Conservation (phyloP, 2,797 vertebrate species). For the Toxotes lorentzi region DNA sequence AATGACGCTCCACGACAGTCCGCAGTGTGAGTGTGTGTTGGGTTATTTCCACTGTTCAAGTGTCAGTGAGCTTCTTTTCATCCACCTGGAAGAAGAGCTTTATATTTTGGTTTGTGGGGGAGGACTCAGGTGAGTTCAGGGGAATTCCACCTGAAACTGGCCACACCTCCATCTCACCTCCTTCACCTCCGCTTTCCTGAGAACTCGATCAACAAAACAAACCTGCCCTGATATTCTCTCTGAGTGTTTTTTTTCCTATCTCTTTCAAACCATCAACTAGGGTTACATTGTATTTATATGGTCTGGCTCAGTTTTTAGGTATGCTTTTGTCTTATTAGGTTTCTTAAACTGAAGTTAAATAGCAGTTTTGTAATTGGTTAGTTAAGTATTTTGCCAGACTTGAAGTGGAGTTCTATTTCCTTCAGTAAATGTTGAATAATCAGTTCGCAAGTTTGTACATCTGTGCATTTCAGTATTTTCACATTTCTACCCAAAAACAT, state of each 20-base stretch:
- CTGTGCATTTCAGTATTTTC: too few relatives aligned
- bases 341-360: neutral
- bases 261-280: neutral
- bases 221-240: conserved; percentile 52
- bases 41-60: conserved; percentile 6
- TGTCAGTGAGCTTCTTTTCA: neutral
- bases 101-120: conserved; percentile 63
- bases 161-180: conserved; percentile 62
- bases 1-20: conserved; percentile 41
- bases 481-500: neutral
- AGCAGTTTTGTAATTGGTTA: neutral
- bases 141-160: conserved; percentile 82
- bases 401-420: neutral
- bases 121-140: conserved; percentile 75
- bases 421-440: neutral
- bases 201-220: conserved; percentile 75
- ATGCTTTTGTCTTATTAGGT: neutral
- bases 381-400: neutral
- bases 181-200: conserved; percentile 61
- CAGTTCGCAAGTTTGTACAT: neutral
- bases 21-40: conserved; percentile 7
- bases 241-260: neutral
- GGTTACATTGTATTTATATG: neutral
- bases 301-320: fast-evolving
- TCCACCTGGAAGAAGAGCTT: conserved; percentile 35